These are phyloP conservation scores for Microtus ochrogaster DNA, from an alignment of 2,113 vertebrate species.

Conservation along the genomic window DNA sequence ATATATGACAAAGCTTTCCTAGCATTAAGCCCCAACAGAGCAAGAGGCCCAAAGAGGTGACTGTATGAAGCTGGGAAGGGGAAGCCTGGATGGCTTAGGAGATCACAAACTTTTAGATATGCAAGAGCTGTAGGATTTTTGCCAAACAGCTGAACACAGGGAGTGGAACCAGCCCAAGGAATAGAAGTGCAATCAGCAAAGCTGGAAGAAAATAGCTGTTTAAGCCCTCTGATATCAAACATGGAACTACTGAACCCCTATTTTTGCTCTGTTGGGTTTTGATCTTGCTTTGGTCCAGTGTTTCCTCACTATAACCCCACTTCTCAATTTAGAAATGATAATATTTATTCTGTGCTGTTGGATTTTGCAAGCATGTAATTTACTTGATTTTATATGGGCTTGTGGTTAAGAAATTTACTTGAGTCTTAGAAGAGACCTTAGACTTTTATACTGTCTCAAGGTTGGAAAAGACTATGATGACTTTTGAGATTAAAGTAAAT, in stretches of 20 bases:
- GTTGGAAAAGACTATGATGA: neutral
- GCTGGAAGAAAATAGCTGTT: neutral
- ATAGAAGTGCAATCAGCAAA: neutral
- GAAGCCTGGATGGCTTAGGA: neutral
- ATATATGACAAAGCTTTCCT: neutral
- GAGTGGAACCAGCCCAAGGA: neutral
- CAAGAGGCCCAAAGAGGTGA: neutral
- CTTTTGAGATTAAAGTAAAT: neutral
- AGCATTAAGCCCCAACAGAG: neutral
- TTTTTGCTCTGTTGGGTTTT: neutral
- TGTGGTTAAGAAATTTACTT: neutral
- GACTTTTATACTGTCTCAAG: neutral
- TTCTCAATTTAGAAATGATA: neutral
- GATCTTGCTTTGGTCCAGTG: neutral
- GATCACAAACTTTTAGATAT: neutral
- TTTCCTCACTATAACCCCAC: no score
- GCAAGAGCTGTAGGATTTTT: neutral
- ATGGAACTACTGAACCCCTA: neutral
- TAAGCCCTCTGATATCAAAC: neutral
- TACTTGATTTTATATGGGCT: neutral
- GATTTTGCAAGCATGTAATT: neutral
- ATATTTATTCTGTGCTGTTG: neutral
- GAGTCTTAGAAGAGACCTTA: neutral
- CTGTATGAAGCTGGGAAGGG: neutral
- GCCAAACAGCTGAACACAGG: neutral